Conservation (phyloP, 2,797 vertebrate species). For the Scolopax bukidnonensis region DNA sequence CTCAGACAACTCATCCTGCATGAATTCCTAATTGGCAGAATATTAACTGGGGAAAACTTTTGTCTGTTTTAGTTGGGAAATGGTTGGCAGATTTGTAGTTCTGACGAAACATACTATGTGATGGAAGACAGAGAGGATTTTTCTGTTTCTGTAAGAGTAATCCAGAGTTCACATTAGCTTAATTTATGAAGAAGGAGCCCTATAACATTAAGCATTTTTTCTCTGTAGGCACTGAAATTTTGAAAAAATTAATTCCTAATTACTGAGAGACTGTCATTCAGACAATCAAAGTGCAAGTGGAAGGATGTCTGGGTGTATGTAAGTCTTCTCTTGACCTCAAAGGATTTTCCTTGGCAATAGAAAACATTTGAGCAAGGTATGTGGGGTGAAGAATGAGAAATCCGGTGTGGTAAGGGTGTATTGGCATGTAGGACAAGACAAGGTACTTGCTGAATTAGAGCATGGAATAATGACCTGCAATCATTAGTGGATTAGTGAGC, state of each 20-base stretch:
- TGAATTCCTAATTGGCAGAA: not conserved
- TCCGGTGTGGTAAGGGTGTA: accelerated
- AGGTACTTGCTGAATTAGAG: not conserved
- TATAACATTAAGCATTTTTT: not conserved
- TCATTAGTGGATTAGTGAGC: not conserved
- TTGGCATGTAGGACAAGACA: not conserved
- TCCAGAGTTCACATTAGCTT: not conserved
- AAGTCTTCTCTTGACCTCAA: not conserved
- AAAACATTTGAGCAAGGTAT: not conserved
- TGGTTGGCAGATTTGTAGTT: not conserved
- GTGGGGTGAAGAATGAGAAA: not conserved
- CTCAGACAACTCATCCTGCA: not conserved
- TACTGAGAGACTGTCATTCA: not conserved
- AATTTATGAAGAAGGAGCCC: not conserved
- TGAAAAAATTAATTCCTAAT: not conserved
- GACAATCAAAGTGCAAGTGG: not conserved
- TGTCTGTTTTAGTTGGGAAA: not conserved
- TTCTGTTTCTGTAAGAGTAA: not conserved
- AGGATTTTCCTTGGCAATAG: not conserved
- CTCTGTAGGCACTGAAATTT: not conserved
- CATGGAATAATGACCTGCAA: accelerated
- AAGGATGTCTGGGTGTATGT: not conserved
- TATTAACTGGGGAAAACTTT: not conserved
- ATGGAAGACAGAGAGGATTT: not conserved
- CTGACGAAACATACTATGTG: not conserved